Evolutionary conservation across 2,113 vertebrate genomes (phyloP).

Genomic region (Myrmecophaga tridactyla): DNA sequence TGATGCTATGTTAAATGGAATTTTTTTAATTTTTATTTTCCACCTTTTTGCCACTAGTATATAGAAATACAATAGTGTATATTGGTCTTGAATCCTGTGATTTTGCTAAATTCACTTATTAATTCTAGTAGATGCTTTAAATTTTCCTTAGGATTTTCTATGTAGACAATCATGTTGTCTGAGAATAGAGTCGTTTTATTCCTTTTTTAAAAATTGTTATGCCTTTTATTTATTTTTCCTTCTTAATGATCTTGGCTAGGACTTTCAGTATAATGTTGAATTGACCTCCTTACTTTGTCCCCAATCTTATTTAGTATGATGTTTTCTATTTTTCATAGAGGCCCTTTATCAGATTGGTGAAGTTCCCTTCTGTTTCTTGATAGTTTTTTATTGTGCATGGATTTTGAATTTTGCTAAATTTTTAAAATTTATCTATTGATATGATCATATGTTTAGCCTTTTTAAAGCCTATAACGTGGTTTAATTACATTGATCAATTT

Average conservation of each 20-base stretch:
- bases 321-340: not conserved
- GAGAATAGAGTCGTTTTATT: not conserved
- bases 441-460: not conserved
- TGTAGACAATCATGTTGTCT: not conserved
- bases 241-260: not conserved
- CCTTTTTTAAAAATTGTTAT: not conserved
- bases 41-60: not conserved
- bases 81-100: not conserved
- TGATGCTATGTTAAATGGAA: not conserved
- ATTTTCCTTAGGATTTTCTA: slow-evolving; percentile 6
- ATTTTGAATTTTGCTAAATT: not conserved
- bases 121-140: not conserved
- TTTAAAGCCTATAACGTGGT: not conserved
- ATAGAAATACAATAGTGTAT: not conserved
- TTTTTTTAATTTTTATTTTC: not conserved
- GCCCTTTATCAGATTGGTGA: not conserved
- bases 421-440: not conserved
- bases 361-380: not conserved
- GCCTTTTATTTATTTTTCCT: not conserved
- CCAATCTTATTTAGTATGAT: not conserved
- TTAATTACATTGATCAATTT: not conserved
- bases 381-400: not conserved
- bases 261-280: not conserved
- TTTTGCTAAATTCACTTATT: slow-evolving; percentile 6
- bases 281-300: not conserved